Conservation (phyloP, 2,113 vertebrate species). For the Loxodonta africana region DNA sequence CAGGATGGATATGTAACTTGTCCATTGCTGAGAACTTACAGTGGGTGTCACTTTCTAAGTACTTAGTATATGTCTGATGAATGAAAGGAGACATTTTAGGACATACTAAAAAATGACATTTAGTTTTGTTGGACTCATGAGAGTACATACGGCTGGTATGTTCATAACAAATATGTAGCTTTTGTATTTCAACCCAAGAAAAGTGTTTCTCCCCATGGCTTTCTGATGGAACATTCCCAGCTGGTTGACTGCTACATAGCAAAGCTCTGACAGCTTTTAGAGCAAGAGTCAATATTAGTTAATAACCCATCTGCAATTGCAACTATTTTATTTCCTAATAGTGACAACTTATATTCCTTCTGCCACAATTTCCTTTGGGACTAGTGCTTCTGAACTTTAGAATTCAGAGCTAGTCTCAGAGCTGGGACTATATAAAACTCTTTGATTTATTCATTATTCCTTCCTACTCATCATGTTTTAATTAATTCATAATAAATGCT, state of each 20-base stretch:
- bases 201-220: slow-evolving; percentile 17
- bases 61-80: background rate
- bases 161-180: slow-evolving; percentile 49
- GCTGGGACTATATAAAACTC: slow-evolving; percentile 3
- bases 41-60: background rate
- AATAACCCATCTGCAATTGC: slow-evolving; percentile 47
- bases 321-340: slow-evolving; percentile 71
- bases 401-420: background rate
- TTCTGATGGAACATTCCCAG: slow-evolving; percentile 55
- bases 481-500: slow-evolving; percentile 57
- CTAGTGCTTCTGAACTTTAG: background rate
- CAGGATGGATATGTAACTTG: background rate
- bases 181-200: slow-evolving; percentile 47
- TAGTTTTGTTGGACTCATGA: slow-evolving; percentile 12
- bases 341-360: slow-evolving; percentile 8
- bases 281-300: slow-evolving; percentile 71
- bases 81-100: background rate
- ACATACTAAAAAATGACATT: background rate
- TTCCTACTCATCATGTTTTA: background rate
- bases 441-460: slow-evolving; percentile 40
- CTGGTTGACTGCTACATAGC: slow-evolving; percentile 65
- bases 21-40: background rate
- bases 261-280: slow-evolving; percentile 70
- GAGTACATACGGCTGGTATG: slow-evolving; percentile 5
- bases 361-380: slow-evolving; percentile 39